Evolutionary conservation across 2,888 invertebrate species (phyloP).

Genomic region (Meganola albula): DNA sequence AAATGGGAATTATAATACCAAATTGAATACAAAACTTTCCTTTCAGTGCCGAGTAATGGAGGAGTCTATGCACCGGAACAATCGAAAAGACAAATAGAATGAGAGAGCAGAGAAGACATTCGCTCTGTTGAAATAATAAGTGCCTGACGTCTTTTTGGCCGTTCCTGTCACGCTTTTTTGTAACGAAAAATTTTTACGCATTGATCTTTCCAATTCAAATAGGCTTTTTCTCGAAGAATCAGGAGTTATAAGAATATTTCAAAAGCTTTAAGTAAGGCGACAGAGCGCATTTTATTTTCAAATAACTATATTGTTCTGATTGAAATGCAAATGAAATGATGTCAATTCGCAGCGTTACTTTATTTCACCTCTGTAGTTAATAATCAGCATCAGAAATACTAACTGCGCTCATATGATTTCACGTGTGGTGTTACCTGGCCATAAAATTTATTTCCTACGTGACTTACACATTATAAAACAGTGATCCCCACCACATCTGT

Average conservation of each 20-base stretch:
- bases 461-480: no score
- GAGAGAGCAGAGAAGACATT: conserved; percentile 67
- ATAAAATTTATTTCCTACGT: no score
- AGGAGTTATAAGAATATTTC: conserved; percentile 76
- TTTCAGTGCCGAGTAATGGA: conserved; percentile 78
- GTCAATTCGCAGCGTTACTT: conserved; percentile 67
- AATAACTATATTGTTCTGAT: conserved; percentile 72
- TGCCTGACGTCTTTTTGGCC: conserved; percentile 72
- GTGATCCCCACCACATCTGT: no score
- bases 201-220: conserved; percentile 77
- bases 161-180: conserved; percentile 61
- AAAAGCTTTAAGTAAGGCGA: conserved; percentile 74
- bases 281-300: conserved; percentile 71
- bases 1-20: conserved; percentile 79
- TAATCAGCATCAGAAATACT: no score
- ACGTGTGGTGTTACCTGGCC: no score
- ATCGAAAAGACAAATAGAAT: conserved; percentile 77
- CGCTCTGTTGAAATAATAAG: conserved; percentile 75
- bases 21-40: conserved; percentile 80
- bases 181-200: conserved; percentile 73
- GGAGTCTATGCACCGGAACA: conserved; percentile 77
- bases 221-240: conserved; percentile 71
- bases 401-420: no score
- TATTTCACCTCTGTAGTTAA: conserved; percentile 58
- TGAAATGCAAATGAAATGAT: conserved; percentile 75